These are phyloP conservation scores for Bombus pascuorum DNA, from an alignment of 1,140 invertebrate species.

Conservation along the genomic window DNA sequence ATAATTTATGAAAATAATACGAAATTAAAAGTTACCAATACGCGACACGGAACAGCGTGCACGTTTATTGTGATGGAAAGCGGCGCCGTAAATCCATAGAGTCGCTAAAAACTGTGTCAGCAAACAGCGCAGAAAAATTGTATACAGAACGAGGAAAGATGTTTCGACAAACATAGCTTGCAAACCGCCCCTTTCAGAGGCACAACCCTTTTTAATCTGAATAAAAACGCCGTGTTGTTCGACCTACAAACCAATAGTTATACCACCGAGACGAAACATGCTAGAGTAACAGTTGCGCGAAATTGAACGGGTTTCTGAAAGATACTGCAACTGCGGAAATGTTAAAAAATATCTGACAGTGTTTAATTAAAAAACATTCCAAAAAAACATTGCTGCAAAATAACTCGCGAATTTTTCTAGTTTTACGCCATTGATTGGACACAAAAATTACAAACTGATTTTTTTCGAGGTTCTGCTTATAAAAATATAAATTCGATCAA, in stretches of 20 bases:
- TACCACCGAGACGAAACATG: neutral
- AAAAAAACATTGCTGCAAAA: neutral
- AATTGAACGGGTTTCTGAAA: neutral
- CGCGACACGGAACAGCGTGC: neutral
- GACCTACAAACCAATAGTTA: slow-evolving; percentile 26
- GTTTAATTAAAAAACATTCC: neutral
- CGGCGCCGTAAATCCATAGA: neutral
- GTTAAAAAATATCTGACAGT: neutral
- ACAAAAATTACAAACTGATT: neutral
- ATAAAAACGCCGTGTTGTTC: slow-evolving; percentile 21
- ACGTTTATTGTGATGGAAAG: neutral
- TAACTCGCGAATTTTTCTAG: neutral
- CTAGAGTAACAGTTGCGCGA: neutral
- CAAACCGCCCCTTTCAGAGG: slow-evolving; percentile 8
- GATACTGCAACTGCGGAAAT: too few species aligned
- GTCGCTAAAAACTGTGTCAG: slow-evolving; percentile 21
- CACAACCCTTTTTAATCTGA: slow-evolving; percentile 24
- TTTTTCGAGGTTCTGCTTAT: too few species aligned
- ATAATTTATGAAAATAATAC: neutral
- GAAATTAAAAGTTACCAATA: neutral
- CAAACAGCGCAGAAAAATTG: neutral
- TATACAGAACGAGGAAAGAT: slow-evolving; percentile 24
- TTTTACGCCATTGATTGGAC: neutral
- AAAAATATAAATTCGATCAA: neutral
- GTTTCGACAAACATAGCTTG: slow-evolving; percentile 19